phyloP scores from a whole-genome alignment of 2,113 vertebrate genomes.

The Pseudorasbora parva region DNA sequence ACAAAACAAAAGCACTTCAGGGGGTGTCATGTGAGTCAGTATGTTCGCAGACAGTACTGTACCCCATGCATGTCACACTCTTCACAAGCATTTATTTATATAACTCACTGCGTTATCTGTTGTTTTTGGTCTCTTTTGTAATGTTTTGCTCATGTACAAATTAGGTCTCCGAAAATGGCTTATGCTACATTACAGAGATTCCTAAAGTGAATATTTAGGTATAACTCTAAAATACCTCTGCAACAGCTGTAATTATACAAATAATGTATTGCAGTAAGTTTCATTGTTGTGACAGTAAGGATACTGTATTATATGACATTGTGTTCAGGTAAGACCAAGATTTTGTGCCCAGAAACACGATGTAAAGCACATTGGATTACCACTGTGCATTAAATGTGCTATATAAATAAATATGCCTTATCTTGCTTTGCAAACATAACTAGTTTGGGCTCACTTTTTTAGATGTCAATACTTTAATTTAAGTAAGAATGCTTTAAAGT shows the following conservation, averaged over 20 bases:
- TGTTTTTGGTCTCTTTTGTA: not conserved
- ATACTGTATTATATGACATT: not conserved
- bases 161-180: not conserved
- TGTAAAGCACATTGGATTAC: too few relatives aligned
- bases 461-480: too few relatives aligned
- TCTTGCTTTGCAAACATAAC: too few relatives aligned
- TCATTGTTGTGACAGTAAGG: not conserved
- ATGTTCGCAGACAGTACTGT: slow-evolving; percentile 7
- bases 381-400: too few relatives aligned
- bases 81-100: slow-evolving; percentile 8
- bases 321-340: too few relatives aligned
- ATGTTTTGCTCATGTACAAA: not conserved
- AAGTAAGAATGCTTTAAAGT: too few relatives aligned
- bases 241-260: not conserved
- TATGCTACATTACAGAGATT: not conserved
- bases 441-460: not conserved
- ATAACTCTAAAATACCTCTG: too few relatives aligned
- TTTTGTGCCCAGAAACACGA: too few relatives aligned
- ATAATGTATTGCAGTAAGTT: not conserved
- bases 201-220: not conserved
- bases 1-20: slow-evolving; percentile 35
- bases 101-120: not conserved
- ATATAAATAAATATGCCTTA: too few relatives aligned
- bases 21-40: slow-evolving; percentile 31
- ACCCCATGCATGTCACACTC: not conserved